These are phyloP conservation scores for Psittacula cyanocephala DNA, from an alignment of 2,113 vertebrate species.

Conservation along the genomic window DNA sequence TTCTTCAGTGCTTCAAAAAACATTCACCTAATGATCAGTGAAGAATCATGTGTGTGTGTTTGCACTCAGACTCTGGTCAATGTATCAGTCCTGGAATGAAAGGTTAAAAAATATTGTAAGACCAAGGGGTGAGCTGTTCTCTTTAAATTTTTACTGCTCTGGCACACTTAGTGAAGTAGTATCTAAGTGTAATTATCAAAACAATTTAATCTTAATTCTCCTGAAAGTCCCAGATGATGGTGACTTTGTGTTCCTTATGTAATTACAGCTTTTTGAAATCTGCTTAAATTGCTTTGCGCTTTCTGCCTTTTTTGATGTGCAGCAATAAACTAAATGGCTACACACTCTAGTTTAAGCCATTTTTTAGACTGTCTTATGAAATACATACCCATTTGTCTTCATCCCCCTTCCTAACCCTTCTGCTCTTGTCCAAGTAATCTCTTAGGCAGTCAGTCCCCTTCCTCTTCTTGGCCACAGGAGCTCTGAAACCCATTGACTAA, in stretches of 20 bases:
- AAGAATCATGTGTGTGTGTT: not conserved
- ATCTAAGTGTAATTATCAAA: not conserved
- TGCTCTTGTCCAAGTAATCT: accelerated
- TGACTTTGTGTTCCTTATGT: not conserved
- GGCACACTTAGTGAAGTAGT: not conserved
- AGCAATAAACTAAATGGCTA: not conserved
- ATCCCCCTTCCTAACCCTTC: not conserved
- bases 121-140: not conserved
- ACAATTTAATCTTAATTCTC: not conserved
- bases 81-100: not conserved
- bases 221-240: not conserved
- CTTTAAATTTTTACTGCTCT: not conserved
- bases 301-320: not conserved
- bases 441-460: accelerated
- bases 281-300: not conserved
- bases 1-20: not conserved
- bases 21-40: not conserved
- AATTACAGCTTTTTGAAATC: not conserved
- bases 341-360: accelerated
- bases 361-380: not conserved
- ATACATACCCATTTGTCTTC: accelerated
- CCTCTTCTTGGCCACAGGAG: accelerated
- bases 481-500: not conserved
- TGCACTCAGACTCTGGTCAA: not conserved
- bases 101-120: not conserved